These are phyloP conservation scores for Pinctada fucata DNA, from an alignment of 2,888 invertebrate genomes.

Conservation along the genomic window DNA sequence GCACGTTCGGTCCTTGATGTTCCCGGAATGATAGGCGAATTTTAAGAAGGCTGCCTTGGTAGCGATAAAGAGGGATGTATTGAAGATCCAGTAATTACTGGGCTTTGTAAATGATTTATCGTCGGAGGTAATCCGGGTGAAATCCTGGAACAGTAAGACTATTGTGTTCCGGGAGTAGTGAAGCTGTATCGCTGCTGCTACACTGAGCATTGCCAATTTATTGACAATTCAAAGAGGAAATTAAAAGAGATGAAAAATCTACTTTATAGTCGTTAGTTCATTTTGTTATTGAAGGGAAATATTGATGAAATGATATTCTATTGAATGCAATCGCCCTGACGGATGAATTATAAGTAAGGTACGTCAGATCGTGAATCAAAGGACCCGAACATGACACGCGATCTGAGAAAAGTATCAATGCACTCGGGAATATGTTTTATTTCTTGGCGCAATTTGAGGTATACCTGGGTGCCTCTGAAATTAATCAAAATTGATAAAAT, in stretches of 20 bases:
- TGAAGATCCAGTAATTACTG: background rate
- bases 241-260: constrained; percentile 3
- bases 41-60: background rate
- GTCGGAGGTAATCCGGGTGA: background rate
- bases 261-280: constrained; percentile 2
- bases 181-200: background rate
- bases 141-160: background rate
- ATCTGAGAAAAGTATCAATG: too few species aligned
- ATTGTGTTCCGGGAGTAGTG: background rate
- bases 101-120: background rate
- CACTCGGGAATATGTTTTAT: too few species aligned
- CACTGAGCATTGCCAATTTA: background rate
- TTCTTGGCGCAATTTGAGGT: too few species aligned
- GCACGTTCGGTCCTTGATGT: constrained; percentile 1
- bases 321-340: too few species aligned
- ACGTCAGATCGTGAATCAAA: too few species aligned
- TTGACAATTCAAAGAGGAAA: constrained; percentile 4
- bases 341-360: too few species aligned
- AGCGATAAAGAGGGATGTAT: background rate
- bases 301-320: too few species aligned
- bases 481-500: too few species aligned
- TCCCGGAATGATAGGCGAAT: background rate
- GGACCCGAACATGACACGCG: too few species aligned
- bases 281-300: background rate
- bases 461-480: too few species aligned